Percentiles rank a stretch among this genome's conserved stretches.
phyloP scores from a whole-genome alignment of 2,888 invertebrate species.

The Cremastobaeus sp. region DNA sequence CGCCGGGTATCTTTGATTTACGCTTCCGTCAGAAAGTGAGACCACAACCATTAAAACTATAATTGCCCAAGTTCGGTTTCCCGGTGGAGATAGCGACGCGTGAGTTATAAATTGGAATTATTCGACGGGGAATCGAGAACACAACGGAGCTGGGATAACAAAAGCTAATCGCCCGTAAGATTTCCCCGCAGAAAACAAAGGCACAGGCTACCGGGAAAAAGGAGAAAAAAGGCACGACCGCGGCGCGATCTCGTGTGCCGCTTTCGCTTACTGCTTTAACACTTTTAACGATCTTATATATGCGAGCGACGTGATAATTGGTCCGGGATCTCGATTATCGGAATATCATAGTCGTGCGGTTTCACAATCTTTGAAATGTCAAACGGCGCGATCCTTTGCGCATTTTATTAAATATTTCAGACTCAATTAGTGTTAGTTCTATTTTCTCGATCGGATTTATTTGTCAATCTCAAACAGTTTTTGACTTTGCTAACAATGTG shows the following conservation, averaged over 20 bases:
- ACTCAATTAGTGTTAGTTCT: too few relatives aligned
- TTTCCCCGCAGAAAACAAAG: conserved; percentile 16
- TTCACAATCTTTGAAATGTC: conserved; percentile 12
- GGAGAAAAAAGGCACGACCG: neutral
- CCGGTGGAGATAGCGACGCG: conserved; percentile 17
- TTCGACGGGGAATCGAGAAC: too few relatives aligned
- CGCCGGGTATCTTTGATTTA: conserved; percentile 22
- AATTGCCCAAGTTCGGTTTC: conserved; percentile 30
- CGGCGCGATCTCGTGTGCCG: conserved; percentile 9
- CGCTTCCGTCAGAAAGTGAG: conserved; percentile 8
- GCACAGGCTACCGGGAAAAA: too few relatives aligned
- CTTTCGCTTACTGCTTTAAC: conserved; percentile 11
- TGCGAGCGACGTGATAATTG: conserved; percentile 10
- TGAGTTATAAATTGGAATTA: conserved; percentile 32
- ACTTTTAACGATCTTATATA: conserved; percentile 5
- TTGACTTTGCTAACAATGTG: too few relatives aligned
- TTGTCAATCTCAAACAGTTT: too few relatives aligned
- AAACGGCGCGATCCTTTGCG: neutral
- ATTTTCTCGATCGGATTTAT: too few relatives aligned
- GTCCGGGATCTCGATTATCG: neutral
- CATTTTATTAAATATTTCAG: too few relatives aligned
- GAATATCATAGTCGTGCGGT: neutral
- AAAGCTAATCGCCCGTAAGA: conserved; percentile 22
- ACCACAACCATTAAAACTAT: conserved; percentile 18
- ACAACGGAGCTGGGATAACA: too few relatives aligned